A percentile compares a stretch with the other conserved stretches of the same genome.
These are phyloP conservation scores for Archivesica marissinica DNA, from an alignment of 1,140 invertebrate species.

Conservation along the genomic window DNA sequence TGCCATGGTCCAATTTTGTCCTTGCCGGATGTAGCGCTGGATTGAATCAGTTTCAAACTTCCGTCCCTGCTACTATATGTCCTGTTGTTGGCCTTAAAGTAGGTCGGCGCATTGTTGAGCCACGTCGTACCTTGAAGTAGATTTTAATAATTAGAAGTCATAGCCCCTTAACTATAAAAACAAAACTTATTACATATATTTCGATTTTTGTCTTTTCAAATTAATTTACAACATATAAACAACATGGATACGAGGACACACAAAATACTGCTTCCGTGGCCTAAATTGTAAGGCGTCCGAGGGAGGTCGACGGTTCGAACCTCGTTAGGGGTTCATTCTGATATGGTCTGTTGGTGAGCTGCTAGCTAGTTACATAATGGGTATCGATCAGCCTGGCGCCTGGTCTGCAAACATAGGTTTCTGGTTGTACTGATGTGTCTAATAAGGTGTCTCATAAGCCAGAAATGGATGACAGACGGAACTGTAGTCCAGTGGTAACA, in stretches of 20 bases:
- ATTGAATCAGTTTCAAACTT: conserved; percentile 35
- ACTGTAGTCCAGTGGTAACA: too few species aligned
- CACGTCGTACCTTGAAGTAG: conserved; percentile 48
- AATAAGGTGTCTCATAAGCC: too few species aligned
- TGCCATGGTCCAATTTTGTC: conserved; percentile 59
- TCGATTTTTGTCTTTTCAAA: not conserved
- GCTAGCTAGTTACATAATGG: too few species aligned
- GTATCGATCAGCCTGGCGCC: too few species aligned
- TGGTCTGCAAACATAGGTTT: not conserved
- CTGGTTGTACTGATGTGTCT: too few species aligned
- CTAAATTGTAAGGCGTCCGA: not conserved
- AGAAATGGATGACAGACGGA: too few species aligned
- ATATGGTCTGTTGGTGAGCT: too few species aligned
- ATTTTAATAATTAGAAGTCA: too few species aligned
- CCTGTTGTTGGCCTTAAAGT: conserved; percentile 63
- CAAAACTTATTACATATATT: not conserved
- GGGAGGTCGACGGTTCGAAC: too few species aligned
- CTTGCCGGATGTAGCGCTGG: conserved; percentile 12
- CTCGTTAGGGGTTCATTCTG: too few species aligned
- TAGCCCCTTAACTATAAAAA: not conserved
- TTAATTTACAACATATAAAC: not conserved
- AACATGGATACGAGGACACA: not conserved
- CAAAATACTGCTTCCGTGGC: not conserved
- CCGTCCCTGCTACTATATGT: conserved; percentile 40
- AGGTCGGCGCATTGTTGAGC: conserved; percentile 63